Evolutionary conservation across 2,113 vertebrate genomes (phyloP), one percentile per base, ranked within the genome.

Genomic region (Oxyura jamaicensis): DNA sequence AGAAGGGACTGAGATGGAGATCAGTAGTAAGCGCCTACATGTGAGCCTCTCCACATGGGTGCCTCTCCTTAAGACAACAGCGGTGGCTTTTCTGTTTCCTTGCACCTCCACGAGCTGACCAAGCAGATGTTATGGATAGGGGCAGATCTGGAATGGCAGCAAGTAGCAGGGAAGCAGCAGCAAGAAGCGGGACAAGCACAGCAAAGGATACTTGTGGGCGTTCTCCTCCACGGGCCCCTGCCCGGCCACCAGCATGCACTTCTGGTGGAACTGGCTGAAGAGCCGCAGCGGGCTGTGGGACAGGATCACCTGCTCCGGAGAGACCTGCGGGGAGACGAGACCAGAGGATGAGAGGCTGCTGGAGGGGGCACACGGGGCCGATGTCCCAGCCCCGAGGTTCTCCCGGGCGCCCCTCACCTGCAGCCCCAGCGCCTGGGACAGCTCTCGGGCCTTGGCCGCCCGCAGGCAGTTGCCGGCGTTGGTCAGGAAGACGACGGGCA

Each of bases 401-500:
- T 18, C 26, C 52, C 26, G 44, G 62, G 15, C 8, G 4, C 39
- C 39, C 60, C 0, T 69, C 95, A 99, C 99, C 98, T 99, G 98
- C 65, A 99, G 98, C 44, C 98, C 98, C 52, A 99, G 97, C 58
- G 98, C 96, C 71, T 95, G 91, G 15, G 99, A 99, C 67, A 99
- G 97, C 89, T 99, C 98, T 20, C 97, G 97, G 5, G 99, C 99
- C 97, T 99, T 99, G 67, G 96, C 82, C 33, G 98, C 97, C 50
- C 98, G 98, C 95, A 98, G 95, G 93, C 98, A 98, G 97, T 99
- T 99, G 50, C 99, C 99, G 8, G 99, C 99, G 53, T 99, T 99
- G 23, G 99, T 99, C 59, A 99, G 98, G 93, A 99, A 99, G 76
- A 99, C 99, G 86, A 99, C 98, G 1, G 99, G 99, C n/a, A 99